Conservation (phyloP, 2,888 invertebrate species). For the Stenotaenia linearis region DNA sequence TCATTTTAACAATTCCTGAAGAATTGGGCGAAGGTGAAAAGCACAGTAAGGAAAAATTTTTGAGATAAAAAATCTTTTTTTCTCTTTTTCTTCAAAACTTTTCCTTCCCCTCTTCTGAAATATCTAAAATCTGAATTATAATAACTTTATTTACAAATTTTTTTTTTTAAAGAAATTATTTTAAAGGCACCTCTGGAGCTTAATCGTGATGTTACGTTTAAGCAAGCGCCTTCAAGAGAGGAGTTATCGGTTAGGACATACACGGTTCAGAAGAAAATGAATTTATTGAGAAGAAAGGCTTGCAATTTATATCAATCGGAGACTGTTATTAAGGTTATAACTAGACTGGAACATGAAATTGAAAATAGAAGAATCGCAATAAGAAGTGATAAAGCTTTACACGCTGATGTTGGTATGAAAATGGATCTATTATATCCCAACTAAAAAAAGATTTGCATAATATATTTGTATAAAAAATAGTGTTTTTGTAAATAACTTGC, state of each 20-base stretch:
- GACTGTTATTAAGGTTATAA: constrained; percentile 59
- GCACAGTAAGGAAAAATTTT: background rate
- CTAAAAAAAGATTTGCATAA: no score
- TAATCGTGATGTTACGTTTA: background rate
- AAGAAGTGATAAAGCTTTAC: constrained; percentile 69
- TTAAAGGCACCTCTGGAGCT: background rate
- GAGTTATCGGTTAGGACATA: constrained; percentile 47
- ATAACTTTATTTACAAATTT: background rate
- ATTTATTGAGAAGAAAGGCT: constrained; percentile 48
- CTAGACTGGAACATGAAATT: constrained; percentile 63
- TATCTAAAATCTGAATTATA: background rate
- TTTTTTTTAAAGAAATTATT: background rate
- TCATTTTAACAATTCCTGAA: constrained; percentile 49
- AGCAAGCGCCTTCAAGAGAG: constrained; percentile 45
- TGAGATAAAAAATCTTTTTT: background rate
- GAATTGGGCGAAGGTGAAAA: constrained; percentile 38
- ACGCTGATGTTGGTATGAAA: constrained; percentile 66
- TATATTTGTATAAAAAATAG: no score
- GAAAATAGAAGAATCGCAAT: constrained; percentile 69
- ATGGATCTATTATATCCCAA: no score
- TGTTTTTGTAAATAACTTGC: no score
- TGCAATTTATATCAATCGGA: constrained; percentile 59
- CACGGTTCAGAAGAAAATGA: constrained; percentile 45
- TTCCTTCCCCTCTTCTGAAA: background rate
- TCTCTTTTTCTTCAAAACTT: background rate